Conservation (phyloP, 2,797 vertebrate species). For the Astyanax mexicanus region DNA sequence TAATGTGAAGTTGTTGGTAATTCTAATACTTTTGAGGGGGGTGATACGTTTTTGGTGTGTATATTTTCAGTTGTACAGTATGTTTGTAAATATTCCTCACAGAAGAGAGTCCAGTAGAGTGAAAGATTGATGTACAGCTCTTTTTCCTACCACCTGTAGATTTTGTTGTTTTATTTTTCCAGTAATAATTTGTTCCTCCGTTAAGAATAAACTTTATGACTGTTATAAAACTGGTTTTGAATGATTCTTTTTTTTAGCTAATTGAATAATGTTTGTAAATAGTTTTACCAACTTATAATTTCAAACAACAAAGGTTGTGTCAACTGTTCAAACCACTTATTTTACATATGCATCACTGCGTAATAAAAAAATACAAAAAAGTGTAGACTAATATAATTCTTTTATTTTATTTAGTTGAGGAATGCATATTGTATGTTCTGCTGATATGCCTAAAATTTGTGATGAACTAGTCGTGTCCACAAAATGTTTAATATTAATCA, state of each 20-base stretch:
- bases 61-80: conserved; percentile 45
- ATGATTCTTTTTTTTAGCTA: background rate
- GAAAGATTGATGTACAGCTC: conserved; percentile 35
- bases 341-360: no score
- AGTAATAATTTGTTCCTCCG: conserved; percentile 15
- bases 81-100: conserved; percentile 52
- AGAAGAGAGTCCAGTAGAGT: conserved; percentile 13
- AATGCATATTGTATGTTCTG: no score
- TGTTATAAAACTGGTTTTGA: background rate
- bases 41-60: conserved; percentile 24
- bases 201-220: conserved; percentile 44
- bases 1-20: conserved; percentile 1
- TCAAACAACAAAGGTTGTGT: no score
- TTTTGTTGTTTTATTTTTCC: conserved; percentile 30
- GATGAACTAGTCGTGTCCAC: no score
- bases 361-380: no score
- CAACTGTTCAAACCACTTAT: no score
- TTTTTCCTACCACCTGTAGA: conserved; percentile 18
- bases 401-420: no score
- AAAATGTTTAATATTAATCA: no score
- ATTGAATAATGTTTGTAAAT: no score
- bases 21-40: background rate
- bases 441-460: no score
- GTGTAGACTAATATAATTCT: no score
- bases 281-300: no score